Conservation (phyloP, 2,797 vertebrate genomes). For the Sebastes dallii region DNA sequence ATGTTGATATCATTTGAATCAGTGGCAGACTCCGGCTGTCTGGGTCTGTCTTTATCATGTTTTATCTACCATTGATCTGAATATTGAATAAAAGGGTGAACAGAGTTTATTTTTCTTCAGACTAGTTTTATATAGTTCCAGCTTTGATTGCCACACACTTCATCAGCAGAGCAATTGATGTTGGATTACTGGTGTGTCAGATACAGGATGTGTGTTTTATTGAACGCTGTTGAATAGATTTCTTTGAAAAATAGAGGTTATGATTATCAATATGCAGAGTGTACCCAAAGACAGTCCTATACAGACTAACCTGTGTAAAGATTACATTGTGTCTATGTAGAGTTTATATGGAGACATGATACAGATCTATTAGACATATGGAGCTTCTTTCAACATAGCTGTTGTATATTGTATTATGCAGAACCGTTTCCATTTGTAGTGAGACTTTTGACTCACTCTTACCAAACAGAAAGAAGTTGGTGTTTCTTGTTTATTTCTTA, state of each 20-base stretch:
- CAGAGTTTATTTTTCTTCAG: slow-evolving; percentile 3
- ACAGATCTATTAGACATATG: background rate
- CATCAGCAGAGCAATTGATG: background rate
- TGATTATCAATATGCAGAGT: slow-evolving; percentile 36
- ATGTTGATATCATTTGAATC: background rate
- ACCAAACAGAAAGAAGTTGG: slow-evolving; percentile 5
- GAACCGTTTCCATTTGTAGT: background rate
- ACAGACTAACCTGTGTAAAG: slow-evolving; percentile 17
- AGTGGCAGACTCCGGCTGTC: background rate
- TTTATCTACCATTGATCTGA: background rate
- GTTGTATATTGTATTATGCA: background rate
- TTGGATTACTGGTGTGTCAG: background rate
- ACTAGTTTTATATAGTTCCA: background rate
- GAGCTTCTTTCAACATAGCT: background rate
- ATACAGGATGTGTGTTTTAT: background rate
- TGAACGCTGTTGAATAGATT: background rate
- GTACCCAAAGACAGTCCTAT: slow-evolving; percentile 33
- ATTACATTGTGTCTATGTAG: background rate
- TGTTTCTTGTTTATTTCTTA: background rate
- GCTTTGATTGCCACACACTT: background rate
- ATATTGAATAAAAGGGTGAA: background rate
- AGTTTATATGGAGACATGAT: slow-evolving; percentile 2
- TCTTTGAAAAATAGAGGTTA: background rate
- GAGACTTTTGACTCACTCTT: slow-evolving; percentile 14
- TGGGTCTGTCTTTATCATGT: background rate